These are phyloP conservation scores for Pectinophora gossypiella DNA, from an alignment of 1,140 invertebrate genomes.

Conservation along the genomic window DNA sequence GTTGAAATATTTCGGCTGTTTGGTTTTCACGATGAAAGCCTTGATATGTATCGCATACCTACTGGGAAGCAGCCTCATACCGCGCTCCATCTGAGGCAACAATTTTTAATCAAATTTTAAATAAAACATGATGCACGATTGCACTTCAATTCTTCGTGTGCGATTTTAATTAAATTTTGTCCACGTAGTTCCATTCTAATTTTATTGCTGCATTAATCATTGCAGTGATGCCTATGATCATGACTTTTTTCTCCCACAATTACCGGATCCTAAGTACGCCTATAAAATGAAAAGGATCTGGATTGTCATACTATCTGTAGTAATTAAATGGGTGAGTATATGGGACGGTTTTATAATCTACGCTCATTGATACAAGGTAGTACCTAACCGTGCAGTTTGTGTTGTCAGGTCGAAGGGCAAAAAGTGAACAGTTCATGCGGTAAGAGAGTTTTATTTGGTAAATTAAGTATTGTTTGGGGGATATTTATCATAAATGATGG, in stretches of 20 bases:
- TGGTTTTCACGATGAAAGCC: too few relatives aligned
- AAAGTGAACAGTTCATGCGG: conserved; percentile 37
- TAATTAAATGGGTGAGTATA: conserved; percentile 21
- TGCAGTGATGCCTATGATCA: conserved; percentile 21
- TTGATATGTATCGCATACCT: too few relatives aligned
- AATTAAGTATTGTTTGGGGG: background rate
- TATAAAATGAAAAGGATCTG: conserved; percentile 38
- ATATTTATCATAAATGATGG: too few relatives aligned
- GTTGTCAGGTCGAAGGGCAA: conserved; percentile 15
- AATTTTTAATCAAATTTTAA: background rate
- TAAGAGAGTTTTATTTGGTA: conserved; percentile 7
- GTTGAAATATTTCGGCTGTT: too few relatives aligned
- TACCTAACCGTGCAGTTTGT: background rate
- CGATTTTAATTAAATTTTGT: conserved; percentile 34
- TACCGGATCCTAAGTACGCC: conserved; percentile 20
- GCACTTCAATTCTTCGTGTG: background rate
- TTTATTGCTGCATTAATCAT: conserved; percentile 34
- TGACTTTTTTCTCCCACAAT: conserved; percentile 18
- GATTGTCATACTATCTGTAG: conserved; percentile 17
- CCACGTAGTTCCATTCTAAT: conserved; percentile 14
- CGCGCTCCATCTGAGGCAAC: background rate
- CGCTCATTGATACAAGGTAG: background rate
- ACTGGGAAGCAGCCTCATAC: too few relatives aligned
- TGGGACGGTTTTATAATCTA: background rate
- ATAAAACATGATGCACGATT: background rate